Evolutionary conservation across 2,797 vertebrate genomes (phyloP).

Genomic region (Crenichthys baileyi): DNA sequence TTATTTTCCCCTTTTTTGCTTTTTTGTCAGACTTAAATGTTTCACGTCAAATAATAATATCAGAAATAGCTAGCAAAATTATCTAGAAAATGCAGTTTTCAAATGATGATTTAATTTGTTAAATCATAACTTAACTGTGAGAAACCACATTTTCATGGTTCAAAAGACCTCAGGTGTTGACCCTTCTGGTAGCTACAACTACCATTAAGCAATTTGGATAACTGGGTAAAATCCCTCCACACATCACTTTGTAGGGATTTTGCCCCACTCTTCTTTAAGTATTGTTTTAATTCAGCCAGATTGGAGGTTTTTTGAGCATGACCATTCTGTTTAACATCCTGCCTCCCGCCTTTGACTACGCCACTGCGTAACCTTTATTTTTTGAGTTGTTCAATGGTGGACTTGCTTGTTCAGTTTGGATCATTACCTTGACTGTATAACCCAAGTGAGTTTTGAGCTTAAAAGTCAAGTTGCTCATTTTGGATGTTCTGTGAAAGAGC

Average conservation of each 20-base stretch:
- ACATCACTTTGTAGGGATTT: neutral
- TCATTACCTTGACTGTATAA: no score
- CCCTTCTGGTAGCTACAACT: neutral
- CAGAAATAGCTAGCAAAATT: neutral
- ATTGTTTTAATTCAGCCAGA: neutral
- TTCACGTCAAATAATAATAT: neutral
- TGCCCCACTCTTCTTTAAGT: neutral
- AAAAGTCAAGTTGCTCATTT: no score
- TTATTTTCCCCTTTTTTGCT: neutral
- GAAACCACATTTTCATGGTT: neutral
- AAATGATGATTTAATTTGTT: neutral
- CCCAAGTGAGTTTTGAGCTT: no score
- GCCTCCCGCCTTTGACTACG: no score
- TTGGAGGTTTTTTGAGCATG: neutral
- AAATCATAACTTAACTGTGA: neutral
- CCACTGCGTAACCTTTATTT: no score
- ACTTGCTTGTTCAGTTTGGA: no score
- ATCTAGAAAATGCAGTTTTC: neutral
- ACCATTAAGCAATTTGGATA: neutral
- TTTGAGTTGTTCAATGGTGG: no score
- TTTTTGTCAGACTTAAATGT: neutral
- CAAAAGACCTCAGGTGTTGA: neutral
- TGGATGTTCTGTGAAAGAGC: no score
- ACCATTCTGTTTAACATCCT: neutral
- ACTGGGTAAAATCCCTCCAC: neutral